These are phyloP conservation scores for Parnassius smintheus DNA, from an alignment of 2,888 invertebrate species.

Conservation along the genomic window DNA sequence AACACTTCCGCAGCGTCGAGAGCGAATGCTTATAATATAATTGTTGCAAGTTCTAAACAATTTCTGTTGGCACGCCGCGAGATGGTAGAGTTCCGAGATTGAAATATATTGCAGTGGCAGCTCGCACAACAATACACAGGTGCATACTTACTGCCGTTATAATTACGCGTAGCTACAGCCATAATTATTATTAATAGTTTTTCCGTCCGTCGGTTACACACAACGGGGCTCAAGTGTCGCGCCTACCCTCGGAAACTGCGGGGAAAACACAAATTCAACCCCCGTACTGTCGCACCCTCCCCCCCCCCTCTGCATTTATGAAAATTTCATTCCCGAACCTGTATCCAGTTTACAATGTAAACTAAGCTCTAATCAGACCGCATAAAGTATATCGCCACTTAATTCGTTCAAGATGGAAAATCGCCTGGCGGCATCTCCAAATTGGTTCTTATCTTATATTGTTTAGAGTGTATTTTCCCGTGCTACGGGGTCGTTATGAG, in stretches of 20 bases:
- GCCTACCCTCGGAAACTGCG: conserved; percentile 57
- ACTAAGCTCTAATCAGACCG: conserved; percentile 64
- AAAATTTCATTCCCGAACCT: conserved; percentile 77
- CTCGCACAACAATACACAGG: conserved; percentile 21
- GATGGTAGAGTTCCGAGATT: neutral
- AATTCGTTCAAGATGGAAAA: conserved; percentile 55
- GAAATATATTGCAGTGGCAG: neutral
- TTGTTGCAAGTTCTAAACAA: conserved; percentile 6
- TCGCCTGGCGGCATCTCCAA: conserved; percentile 40
- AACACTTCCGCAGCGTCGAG: conserved; percentile 8
- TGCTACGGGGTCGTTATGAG: conserved; percentile 46
- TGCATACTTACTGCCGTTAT: conserved; percentile 37
- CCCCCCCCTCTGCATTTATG: conserved; percentile 61
- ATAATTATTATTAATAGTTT: conserved; percentile 72
- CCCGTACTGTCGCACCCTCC: conserved; percentile 35
- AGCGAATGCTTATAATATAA: conserved; percentile 4
- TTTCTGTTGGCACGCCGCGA: neutral
- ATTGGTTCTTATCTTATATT: conserved; percentile 51
- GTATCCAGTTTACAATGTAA: conserved; percentile 51
- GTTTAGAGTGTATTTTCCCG: conserved; percentile 50
- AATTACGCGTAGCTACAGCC: conserved; percentile 40
- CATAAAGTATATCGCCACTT: conserved; percentile 66
- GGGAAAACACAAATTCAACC: conserved; percentile 66
- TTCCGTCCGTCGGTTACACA: conserved; percentile 58
- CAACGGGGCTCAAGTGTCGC: conserved; percentile 57